Percentiles rank a stretch among this genome's conserved stretches.
These are phyloP conservation scores for Onychostruthus taczanowskii DNA, from an alignment of 2,113 vertebrate species.

Conservation along the genomic window DNA sequence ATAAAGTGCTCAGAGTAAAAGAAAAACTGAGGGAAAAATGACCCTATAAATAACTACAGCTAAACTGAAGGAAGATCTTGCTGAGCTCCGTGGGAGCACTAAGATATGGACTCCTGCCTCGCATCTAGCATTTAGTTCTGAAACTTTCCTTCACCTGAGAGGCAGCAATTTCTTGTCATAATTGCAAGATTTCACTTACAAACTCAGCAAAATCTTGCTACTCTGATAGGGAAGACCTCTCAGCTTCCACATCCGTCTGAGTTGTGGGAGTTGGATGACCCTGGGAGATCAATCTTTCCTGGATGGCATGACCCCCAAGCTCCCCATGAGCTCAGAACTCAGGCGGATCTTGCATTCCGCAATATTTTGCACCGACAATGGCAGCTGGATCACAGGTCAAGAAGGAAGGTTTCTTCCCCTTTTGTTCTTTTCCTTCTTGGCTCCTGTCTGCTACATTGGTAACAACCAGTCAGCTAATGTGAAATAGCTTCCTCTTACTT, in stretches of 20 bases:
- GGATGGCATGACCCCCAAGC: not conserved
- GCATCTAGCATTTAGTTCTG: not conserved
- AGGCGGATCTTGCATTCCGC: not conserved
- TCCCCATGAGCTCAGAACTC: conserved; percentile 42
- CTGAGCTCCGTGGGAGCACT: not conserved
- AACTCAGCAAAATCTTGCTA: not conserved
- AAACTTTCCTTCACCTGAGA: not conserved
- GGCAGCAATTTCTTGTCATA: not conserved
- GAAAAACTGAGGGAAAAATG: not conserved
- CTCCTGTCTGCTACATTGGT: not conserved
- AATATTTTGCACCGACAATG: not conserved
- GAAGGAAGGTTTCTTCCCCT: not conserved
- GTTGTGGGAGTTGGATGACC: not conserved
- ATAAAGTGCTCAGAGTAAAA: not conserved
- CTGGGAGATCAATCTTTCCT: conserved; percentile 28
- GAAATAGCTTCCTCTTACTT: not conserved
- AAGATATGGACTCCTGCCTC: not conserved
- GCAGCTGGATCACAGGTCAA: conserved; percentile 37
- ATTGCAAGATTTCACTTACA: not conserved
- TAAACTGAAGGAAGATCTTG: not conserved
- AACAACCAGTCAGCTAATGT: not conserved
- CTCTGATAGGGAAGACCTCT: not conserved
- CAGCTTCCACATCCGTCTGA: not conserved
- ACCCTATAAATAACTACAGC: not conserved
- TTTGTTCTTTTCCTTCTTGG: not conserved